Conservation (phyloP, 1,140 invertebrate genomes). For the Heterodera carotae region DNA sequence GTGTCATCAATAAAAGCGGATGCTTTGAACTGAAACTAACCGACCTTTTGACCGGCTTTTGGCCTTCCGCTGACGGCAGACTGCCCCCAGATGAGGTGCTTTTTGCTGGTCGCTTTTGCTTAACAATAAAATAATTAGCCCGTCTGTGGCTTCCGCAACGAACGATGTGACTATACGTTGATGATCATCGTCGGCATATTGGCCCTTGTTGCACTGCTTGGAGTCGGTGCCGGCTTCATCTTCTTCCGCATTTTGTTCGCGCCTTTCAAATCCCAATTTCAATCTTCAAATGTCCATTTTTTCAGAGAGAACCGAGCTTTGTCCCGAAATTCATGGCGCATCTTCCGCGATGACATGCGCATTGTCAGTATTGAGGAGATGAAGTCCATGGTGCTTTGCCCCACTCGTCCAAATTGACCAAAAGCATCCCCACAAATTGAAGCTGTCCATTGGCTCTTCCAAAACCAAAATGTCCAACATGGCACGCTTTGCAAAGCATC, state of each 20-base stretch:
- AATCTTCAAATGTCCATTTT: slow-evolving; percentile 10
- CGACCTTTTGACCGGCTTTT: slow-evolving; percentile 62
- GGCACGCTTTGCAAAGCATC: slow-evolving; percentile 61
- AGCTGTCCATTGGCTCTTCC: slow-evolving; percentile 62
- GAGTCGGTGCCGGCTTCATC: slow-evolving; percentile 45
- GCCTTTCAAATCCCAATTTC: slow-evolving; percentile 19
- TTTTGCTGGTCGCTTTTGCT: too few relatives aligned
- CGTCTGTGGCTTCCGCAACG: slow-evolving; percentile 60
- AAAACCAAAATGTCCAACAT: slow-evolving; percentile 63
- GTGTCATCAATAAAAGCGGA: slow-evolving; percentile 54
- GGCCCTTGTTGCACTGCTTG: slow-evolving; percentile 44
- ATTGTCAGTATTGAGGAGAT: slow-evolving; percentile 61
- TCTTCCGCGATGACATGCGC: slow-evolving; percentile 61
- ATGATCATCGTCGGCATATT: slow-evolving; percentile 52
- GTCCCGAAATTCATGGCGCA: slow-evolving; percentile 59
- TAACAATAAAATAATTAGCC: slow-evolving; percentile 31
- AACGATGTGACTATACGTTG: slow-evolving; percentile 62
- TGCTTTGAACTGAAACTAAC: slow-evolving; percentile 57
- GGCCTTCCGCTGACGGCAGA: slow-evolving; percentile 57
- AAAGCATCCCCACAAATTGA: slow-evolving; percentile 24
- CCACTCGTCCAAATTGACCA: neutral
- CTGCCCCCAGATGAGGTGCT: slow-evolving; percentile 46
- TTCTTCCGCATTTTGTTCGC: slow-evolving; percentile 51
- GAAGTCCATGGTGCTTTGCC: slow-evolving; percentile 58
- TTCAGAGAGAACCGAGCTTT: slow-evolving; percentile 60